Base-by-base conservation (phyloP, 2,797 vertebrate genomes). In the Phalloptychus januarius region DNA sequence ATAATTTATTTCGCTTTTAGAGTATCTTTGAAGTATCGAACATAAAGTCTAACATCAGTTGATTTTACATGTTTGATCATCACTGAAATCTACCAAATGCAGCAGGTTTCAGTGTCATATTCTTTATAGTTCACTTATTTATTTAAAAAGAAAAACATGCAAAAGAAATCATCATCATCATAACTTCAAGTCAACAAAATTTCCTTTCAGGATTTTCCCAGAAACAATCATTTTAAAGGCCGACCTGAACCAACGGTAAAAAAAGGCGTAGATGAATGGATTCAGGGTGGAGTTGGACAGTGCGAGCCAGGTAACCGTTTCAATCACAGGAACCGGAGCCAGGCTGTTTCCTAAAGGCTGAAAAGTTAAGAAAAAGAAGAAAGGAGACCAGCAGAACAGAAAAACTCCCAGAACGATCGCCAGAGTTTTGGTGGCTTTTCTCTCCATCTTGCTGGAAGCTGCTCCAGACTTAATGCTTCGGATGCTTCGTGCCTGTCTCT, bases 201-300 rank as follows among this genome's bases (percentile, higher is more conserved):
- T 7, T 8, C 44, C 25, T 28, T 33, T 25, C 1, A 71, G 10
- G 7, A 71, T 46, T 36, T 50, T 50, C 1, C 71, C 71, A 50
- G 46, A 93, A 7, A 86, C 45, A 0, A 89, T 88, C n/a, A 84
- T 79, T 82, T 42, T 87, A 16, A 87, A 77, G 28, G 89, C 96
- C 52, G 77, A 93, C 79, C 95, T 94, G 89, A 98, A 98, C 96
- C 96, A 97, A 13, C 88, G 91, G 80, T 97, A 97, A 89, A 97
- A 97, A 88, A 97, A 97, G 3, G 95, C 96, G 78, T 98, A 98
- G 83, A 98, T 90, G 71, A 97, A 91, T 20, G 76, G 2, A 50
- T 15, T 54, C 25, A 40, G 23, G 11, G 40, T 50, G 5, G 71
- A 72, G 31, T 72, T 50, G 33, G 46, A 33, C 28, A 72, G 18